These are phyloP conservation scores for Drosophila neonasuta DNA, from an alignment of 2,888 invertebrate genomes.

Conservation along the genomic window DNA sequence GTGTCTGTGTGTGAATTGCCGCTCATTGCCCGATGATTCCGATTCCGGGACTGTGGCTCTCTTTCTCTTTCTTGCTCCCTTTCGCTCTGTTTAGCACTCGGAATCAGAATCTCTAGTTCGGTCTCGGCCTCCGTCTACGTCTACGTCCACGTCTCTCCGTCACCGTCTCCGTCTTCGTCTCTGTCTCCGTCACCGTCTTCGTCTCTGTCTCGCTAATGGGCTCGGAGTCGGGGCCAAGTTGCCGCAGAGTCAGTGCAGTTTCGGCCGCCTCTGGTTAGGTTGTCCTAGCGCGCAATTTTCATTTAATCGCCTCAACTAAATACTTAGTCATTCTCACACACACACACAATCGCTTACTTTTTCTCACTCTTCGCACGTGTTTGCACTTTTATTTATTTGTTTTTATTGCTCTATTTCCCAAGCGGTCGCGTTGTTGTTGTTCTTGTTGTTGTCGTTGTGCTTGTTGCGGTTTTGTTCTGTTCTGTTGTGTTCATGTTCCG, in stretches of 20 bases:
- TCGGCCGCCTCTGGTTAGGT: slow-evolving; percentile 67
- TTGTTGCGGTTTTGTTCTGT: slow-evolving; percentile 10
- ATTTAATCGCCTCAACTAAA: slow-evolving; percentile 35
- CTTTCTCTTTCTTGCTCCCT: slow-evolving; percentile 19
- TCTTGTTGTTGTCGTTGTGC: slow-evolving; percentile 2
- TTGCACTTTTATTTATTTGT: slow-evolving; percentile 26
- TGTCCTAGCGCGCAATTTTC: slow-evolving; percentile 58
- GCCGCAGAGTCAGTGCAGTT: slow-evolving; percentile 61
- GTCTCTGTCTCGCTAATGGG: slow-evolving; percentile 8
- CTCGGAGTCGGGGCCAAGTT: slow-evolving; percentile 52
- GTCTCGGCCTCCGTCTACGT: slow-evolving; percentile 23
- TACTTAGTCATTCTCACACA: neutral
- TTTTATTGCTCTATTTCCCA: slow-evolving; percentile 20
- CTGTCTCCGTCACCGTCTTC: slow-evolving; percentile 12
- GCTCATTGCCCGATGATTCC: slow-evolving; percentile 48
- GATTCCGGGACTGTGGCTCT: slow-evolving; percentile 20
- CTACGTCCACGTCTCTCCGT: slow-evolving; percentile 13
- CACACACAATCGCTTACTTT: neutral
- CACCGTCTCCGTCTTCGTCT: slow-evolving; percentile 17
- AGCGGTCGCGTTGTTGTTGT: neutral
- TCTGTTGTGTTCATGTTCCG: slow-evolving; percentile 16
- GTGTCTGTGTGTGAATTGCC: slow-evolving; percentile 38
- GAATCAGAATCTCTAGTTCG: slow-evolving; percentile 41
- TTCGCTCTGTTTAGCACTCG: slow-evolving; percentile 39
- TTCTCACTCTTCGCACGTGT: slow-evolving; percentile 37